These are phyloP conservation scores for Amphipoea oculea DNA, from an alignment of 2,888 invertebrate genomes.

Conservation along the genomic window DNA sequence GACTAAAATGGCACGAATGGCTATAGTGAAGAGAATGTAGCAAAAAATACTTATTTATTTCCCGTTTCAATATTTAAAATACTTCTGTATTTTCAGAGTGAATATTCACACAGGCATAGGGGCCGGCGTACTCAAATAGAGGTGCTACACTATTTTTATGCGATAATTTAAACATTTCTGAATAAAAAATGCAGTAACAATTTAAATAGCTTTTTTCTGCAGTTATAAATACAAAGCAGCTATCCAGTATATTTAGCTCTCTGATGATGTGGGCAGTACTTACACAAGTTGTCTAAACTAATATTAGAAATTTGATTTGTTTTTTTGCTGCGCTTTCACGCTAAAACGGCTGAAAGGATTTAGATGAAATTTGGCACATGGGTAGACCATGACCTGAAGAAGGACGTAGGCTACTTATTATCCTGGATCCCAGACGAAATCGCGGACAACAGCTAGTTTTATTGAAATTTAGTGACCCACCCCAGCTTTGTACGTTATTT, in stretches of 20 bases:
- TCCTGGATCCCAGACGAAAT: too few species aligned
- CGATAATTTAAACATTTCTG: not conserved
- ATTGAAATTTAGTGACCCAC: not conserved
- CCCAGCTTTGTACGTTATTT: not conserved
- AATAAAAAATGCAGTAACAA: not conserved
- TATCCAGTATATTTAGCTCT: not conserved
- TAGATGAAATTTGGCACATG: too few species aligned
- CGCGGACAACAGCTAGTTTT: not conserved
- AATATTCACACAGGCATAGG: constrained; percentile 4
- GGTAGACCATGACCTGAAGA: too few species aligned
- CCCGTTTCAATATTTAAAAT: constrained; percentile 2
- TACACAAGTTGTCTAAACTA: not conserved
- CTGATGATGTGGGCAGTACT: not conserved
- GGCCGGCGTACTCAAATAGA: constrained; percentile 14
- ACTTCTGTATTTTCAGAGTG: not conserved
- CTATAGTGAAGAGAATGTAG: not conserved
- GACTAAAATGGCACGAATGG: not conserved
- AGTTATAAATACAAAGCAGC: not conserved
- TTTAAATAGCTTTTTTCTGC: constrained; percentile 11
- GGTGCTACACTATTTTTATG: not conserved
- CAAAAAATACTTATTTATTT: constrained; percentile 9
- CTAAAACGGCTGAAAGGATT: too few species aligned
- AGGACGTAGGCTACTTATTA: too few species aligned
- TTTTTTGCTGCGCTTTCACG: too few species aligned
- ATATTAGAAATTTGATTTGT: too few species aligned